These are phyloP conservation scores for Acinonyx jubatus DNA, from an alignment of 2,113 vertebrate genomes.

Conservation along the genomic window DNA sequence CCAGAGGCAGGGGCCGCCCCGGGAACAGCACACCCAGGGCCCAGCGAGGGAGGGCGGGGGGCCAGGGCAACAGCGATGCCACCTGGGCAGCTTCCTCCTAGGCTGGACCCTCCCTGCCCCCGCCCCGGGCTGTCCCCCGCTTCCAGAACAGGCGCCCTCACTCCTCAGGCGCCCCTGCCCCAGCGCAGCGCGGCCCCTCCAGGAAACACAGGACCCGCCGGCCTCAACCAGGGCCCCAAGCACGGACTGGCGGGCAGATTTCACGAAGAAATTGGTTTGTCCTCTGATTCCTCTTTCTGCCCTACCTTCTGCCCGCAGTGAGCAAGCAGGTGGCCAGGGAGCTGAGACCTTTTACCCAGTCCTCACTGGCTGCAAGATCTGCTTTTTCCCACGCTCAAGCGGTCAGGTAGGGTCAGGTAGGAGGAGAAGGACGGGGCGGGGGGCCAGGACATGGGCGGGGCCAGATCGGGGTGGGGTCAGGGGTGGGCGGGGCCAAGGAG, in stretches of 20 bases:
- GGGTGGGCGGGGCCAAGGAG: not conserved
- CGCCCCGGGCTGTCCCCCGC: not conserved
- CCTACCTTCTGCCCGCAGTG: not conserved
- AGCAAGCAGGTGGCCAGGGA: not conserved
- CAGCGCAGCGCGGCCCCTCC: not conserved
- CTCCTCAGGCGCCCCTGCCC: rapidly evolving
- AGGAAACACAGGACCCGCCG: not conserved
- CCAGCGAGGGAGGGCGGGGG: not conserved
- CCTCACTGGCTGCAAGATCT: rapidly evolving
- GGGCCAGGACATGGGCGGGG: not conserved
- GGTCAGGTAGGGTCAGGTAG: no score
- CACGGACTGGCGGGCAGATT: not conserved
- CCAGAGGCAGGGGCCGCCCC: not conserved
- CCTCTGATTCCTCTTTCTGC: not conserved
- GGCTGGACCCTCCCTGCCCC: no score
- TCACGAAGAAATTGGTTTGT: rapidly evolving
- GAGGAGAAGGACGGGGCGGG: not conserved
- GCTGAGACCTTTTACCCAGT: not conserved
- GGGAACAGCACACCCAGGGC: not conserved
- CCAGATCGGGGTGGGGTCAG: not conserved
- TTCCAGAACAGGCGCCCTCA: not conserved
- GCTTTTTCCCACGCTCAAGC: rapidly evolving
- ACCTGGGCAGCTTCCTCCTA: not conserved
- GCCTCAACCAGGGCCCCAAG: not conserved
- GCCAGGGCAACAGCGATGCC: not conserved